These are phyloP conservation scores for Adrianichthys oophorus DNA, from an alignment of 2,797 vertebrate genomes.

Conservation along the genomic window DNA sequence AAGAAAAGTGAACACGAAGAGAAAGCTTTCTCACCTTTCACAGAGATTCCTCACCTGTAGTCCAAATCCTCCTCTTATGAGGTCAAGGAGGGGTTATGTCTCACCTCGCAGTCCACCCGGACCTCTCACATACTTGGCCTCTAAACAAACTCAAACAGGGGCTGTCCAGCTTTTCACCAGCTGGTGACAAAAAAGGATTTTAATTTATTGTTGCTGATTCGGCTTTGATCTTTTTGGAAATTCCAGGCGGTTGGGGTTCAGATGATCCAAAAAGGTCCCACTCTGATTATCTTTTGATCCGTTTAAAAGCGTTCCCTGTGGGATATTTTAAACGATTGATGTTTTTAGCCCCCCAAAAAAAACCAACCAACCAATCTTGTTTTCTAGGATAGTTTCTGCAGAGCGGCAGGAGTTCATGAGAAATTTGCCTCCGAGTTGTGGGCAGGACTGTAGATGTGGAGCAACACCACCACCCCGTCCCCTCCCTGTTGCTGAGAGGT, in stretches of 20 bases:
- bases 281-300: too few relatives aligned
- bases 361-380: too few relatives aligned
- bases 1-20: slow-evolving; percentile 39
- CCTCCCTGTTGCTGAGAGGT: too few relatives aligned
- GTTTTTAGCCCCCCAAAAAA: too few relatives aligned
- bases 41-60: slow-evolving; percentile 80
- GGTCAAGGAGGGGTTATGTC: slow-evolving; percentile 76
- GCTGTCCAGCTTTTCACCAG: slow-evolving; percentile 21
- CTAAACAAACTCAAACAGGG: slow-evolving; percentile 45
- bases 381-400: too few relatives aligned
- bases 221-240: not conserved
- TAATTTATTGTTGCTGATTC: slow-evolving; percentile 3
- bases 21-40: slow-evolving; percentile 74
- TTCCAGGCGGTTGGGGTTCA: not conserved
- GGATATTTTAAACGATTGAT: too few relatives aligned
- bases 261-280: not conserved
- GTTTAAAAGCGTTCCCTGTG: too few relatives aligned
- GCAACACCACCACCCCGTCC: too few relatives aligned
- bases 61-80: slow-evolving; percentile 75
- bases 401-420: too few relatives aligned
- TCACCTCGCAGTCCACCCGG: slow-evolving; percentile 53
- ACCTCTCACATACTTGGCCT: slow-evolving; percentile 75
- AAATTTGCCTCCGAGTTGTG: too few relatives aligned
- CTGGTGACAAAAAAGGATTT: slow-evolving; percentile 21
- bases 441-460: too few relatives aligned